Evolutionary conservation across 1,140 invertebrate genomes (phyloP), one percentile per base, ranked within the genome.

Genomic region (Elymnias hypermnestra): DNA sequence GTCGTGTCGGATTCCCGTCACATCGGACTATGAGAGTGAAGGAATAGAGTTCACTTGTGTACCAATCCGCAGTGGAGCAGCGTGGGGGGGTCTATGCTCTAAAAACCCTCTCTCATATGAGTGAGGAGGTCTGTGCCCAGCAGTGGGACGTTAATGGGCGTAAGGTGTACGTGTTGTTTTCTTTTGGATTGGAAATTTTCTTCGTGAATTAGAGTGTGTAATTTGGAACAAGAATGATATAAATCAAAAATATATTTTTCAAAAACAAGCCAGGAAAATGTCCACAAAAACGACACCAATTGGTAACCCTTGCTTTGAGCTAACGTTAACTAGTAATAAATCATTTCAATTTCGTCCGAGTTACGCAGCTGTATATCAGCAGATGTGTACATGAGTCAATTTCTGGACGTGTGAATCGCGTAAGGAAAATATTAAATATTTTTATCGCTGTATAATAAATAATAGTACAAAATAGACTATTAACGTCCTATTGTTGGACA

Each of bases 311-410:
- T 12, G 6, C 13, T 29, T 12, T 29, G 26, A 12, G 26, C 13
- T 12, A 29, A 42, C 28, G 38, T 36, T 41, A 49, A 49, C 46
- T 49, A 36, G 46, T 25, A 41, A 49, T 49, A 49, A 49, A 49
- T 49, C 38, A 41, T 26, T 36, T 17, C 12, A 29, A 29, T 29
- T 29, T 29, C 26, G 26, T 9, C 26, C 26, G 26, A 29, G 26
- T 29, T 29, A 12, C 26, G 10, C 26, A 13, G 26, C 26, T 4
- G 26, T 29, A 29, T 29, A 29, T 29, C 26, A 29, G 6, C 26
- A 29, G 26, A 29, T 29, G 26, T 29, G 26, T 29, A 29, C 26
- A 29, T 29, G 26, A 9, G 26, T 29, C 10, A 41, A 29, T 29
- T 41, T 41, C 39, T 19, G 3, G 26, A 29, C 3, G 9, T 35